Percentiles rank a stretch among this genome's conserved stretches.
phyloP scores from a whole-genome alignment of 2,113 vertebrate species.

The Alectura lathami region DNA sequence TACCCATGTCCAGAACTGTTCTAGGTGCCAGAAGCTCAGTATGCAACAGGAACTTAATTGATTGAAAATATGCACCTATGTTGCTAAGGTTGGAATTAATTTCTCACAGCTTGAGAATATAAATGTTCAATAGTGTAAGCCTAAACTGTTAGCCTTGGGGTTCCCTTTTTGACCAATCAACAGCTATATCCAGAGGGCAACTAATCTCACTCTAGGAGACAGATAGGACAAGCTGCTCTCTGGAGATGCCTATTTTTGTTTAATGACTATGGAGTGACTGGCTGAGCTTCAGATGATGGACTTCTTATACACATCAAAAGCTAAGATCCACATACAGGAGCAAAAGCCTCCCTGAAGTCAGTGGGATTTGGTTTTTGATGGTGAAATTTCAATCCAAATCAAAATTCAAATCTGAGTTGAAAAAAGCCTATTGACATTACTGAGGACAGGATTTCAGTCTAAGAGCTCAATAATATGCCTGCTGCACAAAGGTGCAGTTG shows the following conservation, averaged over 20 bases:
- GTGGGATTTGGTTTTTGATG: neutral
- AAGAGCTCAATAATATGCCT: neutral
- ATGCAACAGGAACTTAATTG: neutral
- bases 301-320: neutral
- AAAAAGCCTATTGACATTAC: neutral
- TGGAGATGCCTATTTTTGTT: neutral
- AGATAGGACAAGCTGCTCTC: neutral
- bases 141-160: neutral
- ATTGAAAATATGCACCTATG: neutral
- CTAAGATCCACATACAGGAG: neutral
- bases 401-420: neutral
- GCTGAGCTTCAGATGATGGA: neutral
- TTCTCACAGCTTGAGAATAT: neutral
- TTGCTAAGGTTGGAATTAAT: neutral
- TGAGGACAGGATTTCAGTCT: neutral
- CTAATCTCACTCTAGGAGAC: neutral
- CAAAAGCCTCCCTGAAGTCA: neutral
- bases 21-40: neutral
- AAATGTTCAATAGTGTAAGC: neutral
- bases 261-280: neutral
- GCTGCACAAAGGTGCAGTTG: neutral
- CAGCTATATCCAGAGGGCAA: neutral
- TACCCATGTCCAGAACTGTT: neutral
- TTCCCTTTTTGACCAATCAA: neutral
- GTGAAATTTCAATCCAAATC: neutral